Base-by-base conservation (phyloP, 2,113 vertebrate genomes). In the Xiphophorus couchianus region DNA sequence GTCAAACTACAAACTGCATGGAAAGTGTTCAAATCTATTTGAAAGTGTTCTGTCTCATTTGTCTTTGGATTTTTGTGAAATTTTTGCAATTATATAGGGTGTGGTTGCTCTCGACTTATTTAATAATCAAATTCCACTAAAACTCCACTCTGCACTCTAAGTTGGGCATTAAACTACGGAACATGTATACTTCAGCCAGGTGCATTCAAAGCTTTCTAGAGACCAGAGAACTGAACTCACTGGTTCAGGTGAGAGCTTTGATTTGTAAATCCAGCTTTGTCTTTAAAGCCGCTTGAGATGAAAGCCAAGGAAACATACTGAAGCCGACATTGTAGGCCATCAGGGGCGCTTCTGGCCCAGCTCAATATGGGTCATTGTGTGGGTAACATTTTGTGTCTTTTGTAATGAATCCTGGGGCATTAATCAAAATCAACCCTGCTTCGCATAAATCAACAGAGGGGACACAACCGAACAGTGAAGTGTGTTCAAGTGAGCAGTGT, bases 401-500 rank as follows among this genome's bases (percentile, higher is more conserved):
- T 74, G 61, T 62, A 37, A 15, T 28, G 22, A 48, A 58, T 48
- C 58, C 60, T 54, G 25, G 35, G 30, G 15, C 73, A 62, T 70
- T 51, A 35, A 69, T 65, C 58, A 35, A 58, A 84, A 76, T 81
- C 7, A 5, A 67, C 42, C 28, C 25, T 51, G 13, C 37, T 29
- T 42, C 51, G 25, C 74, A 71, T 81, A 67, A 74, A 71, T 39
- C 65, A 62, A 17, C 51, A 31, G 62, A 65, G 62, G n/a, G 19
- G 9, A 80, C 19, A 33, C 63, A 19, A 64, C 28, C 30, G 17
- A 68, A 37, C 69, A 74, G 80, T 62, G 62, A 33, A 73, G 54
- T 60, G 63, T 83, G 62, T 74, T 80, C 73, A 86, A 80, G 63
- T 75, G 69, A 84, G 80, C 31, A 1, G 22, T 33, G 67, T n/a